Evolutionary conservation across 2,888 invertebrate genomes (phyloP), one percentile per base, ranked within the genome.

Genomic region (Xestia ashworthii): DNA sequence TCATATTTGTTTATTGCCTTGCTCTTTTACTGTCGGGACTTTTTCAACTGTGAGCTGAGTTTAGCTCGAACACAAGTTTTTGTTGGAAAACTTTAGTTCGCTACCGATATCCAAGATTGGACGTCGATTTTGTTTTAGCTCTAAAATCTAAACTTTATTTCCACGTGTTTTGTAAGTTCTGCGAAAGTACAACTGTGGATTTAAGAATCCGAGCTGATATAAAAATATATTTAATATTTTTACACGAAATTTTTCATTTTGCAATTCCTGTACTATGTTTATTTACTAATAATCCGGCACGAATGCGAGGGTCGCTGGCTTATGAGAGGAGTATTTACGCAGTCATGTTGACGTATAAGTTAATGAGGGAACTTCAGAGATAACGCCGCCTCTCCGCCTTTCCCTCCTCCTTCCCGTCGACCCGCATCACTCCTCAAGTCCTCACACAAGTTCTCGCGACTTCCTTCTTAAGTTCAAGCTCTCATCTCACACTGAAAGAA

Each of bases 361-460:
- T 87, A 85, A 87, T 82, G 87, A 85, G 80, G 32, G 58, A 85
- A 83, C 78, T 81, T 87, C 68, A 81, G 71, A 76, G 83, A 85
- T 85, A 87, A 83, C 81, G n/a, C 44, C 44, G 32, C 16, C 14
- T 46, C 69, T 60, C 16, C 46, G 14, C 19, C 41, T 5, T 8
- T 8, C 32, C 22, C 53, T 0, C 22, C 14, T 38, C 25, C 32
- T 32, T 5, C 41, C n/a, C 2, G 19, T 66, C 60, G 41, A 62
- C 81, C 81, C 83, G 71, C 76, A 77, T 83, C 84, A 74, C 78
- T 84, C 69, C 48, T 46, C 73, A 68, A 81, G 71, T 78, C 82
- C 64, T 82, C 70, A 75, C 38, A 73, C 62, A 78, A 86, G 60
- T 85, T 78, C 58, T 65, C 41, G 53, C 19, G 60, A 82, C 66